A percentile compares a stretch with the other conserved stretches of the same genome.
Conservation (phyloP, 2,113 vertebrate genomes). For the Alectura lathami region DNA sequence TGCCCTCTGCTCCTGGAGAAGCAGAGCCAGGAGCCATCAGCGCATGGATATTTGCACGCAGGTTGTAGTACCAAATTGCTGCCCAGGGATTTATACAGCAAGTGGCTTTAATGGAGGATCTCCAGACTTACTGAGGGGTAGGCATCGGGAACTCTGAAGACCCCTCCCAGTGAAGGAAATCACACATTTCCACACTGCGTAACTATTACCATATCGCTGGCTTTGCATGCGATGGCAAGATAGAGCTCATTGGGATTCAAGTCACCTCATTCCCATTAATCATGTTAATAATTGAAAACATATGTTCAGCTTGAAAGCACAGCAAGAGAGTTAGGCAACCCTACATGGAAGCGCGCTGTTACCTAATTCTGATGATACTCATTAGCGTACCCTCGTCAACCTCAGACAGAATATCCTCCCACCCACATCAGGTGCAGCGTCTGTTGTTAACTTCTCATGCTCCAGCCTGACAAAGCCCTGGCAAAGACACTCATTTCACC, state of each 20-base stretch:
- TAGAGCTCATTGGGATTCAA: constrained; percentile 46
- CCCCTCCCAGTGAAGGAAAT: background rate
- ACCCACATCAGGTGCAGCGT: background rate
- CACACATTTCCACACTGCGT: background rate
- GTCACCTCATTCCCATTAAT: constrained; percentile 47
- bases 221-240: background rate
- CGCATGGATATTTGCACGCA: background rate
- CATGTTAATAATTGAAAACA: constrained; percentile 70
- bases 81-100: background rate
- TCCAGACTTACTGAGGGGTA: background rate
- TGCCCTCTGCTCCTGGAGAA: fast-evolving
- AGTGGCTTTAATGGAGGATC: background rate
- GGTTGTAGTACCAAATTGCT: background rate
- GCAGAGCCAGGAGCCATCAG: background rate
- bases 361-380: background rate
- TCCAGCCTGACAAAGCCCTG: background rate
- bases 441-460: background rate
- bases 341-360: background rate
- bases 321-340: constrained; percentile 44
- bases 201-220: background rate
- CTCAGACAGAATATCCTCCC: background rate
- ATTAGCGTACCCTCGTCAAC: constrained; percentile 23
- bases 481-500: background rate
- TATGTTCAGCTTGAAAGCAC: constrained; percentile 68
- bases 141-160: background rate